phyloP scores from a whole-genome alignment of 1,140 invertebrate genomes.

The Apolygus lucorum region DNA sequence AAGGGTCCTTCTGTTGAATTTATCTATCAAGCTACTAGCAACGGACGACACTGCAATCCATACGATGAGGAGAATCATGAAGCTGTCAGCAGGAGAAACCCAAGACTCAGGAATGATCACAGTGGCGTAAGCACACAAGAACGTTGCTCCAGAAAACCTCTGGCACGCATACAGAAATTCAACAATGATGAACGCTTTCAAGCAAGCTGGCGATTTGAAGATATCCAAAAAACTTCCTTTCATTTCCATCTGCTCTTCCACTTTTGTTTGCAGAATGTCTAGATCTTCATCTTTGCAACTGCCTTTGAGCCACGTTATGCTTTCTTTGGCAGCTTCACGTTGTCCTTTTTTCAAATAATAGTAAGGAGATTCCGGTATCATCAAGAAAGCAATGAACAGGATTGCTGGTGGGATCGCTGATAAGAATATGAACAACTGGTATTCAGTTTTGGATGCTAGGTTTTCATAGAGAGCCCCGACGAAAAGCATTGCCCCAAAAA shows the following conservation, averaged over 20 bases:
- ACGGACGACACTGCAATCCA: slow-evolving; percentile 40
- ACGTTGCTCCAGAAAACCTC: slow-evolving; percentile 69
- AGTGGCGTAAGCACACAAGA: slow-evolving; percentile 64
- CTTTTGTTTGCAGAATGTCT: slow-evolving; percentile 29
- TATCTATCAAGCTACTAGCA: slow-evolving; percentile 36
- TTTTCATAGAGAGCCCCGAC: slow-evolving; percentile 69
- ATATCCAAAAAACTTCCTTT: slow-evolving; percentile 22
- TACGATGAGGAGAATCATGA: slow-evolving; percentile 16
- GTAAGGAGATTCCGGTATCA: slow-evolving; percentile 75
- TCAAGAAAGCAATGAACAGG: slow-evolving; percentile 55
- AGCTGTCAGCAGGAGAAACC: slow-evolving; percentile 2
- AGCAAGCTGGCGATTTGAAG: slow-evolving; percentile 24
- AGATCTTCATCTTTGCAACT: slow-evolving; percentile 18
- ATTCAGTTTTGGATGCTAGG: slow-evolving; percentile 53
- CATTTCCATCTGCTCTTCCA: slow-evolving; percentile 19
- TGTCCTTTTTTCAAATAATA: slow-evolving; percentile 53
- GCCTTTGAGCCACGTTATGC: slow-evolving; percentile 55
- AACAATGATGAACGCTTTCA: slow-evolving; percentile 54
- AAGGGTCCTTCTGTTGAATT: slow-evolving; percentile 40
- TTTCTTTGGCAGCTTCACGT: slow-evolving; percentile 49
- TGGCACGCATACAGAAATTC: slow-evolving; percentile 48
- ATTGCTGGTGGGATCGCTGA: slow-evolving; percentile 51
- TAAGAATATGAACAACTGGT: slow-evolving; percentile 53
- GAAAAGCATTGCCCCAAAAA: slow-evolving; percentile 65
- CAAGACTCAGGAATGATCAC: slow-evolving; percentile 52